These are phyloP conservation scores for Melinaea menophilus DNA, from an alignment of 2,888 invertebrate genomes.

Conservation along the genomic window DNA sequence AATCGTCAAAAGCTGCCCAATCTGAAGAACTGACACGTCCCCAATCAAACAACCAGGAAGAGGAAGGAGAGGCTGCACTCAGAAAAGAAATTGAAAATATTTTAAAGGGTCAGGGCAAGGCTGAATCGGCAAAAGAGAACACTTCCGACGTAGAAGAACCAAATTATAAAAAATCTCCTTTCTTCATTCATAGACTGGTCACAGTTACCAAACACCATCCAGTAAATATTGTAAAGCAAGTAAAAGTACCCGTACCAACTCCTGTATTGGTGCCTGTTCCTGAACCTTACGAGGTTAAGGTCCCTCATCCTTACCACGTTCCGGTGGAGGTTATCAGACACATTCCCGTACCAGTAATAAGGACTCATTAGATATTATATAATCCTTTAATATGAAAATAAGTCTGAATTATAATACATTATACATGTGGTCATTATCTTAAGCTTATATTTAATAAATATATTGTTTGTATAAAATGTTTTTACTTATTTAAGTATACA, in stretches of 20 bases:
- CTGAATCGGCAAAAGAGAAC: constrained; percentile 18
- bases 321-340: constrained; percentile 43
- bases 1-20: constrained; percentile 9
- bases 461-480: background rate
- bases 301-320: constrained; percentile 44
- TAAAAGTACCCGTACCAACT: constrained; percentile 38
- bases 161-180: constrained; percentile 42
- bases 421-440: background rate
- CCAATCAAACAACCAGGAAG: constrained; percentile 42
- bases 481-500: background rate
- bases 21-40: constrained; percentile 18
- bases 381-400: background rate
- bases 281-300: constrained; percentile 41
- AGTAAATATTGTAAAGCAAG: constrained; percentile 37
- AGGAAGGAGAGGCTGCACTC: constrained; percentile 34
- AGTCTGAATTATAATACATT: background rate
- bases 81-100: constrained; percentile 42
- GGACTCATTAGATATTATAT: constrained; percentile 23
- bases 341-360: constrained; percentile 40
- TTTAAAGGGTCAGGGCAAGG: constrained; percentile 9
- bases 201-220: constrained; percentile 39
- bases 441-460: constrained; percentile 3
- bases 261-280: constrained; percentile 49
- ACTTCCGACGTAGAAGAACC: constrained; percentile 44
- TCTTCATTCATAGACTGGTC: constrained; percentile 42